phyloP scores from a whole-genome alignment of 2,888 invertebrate genomes.

The Cerceris rybyensis region DNA sequence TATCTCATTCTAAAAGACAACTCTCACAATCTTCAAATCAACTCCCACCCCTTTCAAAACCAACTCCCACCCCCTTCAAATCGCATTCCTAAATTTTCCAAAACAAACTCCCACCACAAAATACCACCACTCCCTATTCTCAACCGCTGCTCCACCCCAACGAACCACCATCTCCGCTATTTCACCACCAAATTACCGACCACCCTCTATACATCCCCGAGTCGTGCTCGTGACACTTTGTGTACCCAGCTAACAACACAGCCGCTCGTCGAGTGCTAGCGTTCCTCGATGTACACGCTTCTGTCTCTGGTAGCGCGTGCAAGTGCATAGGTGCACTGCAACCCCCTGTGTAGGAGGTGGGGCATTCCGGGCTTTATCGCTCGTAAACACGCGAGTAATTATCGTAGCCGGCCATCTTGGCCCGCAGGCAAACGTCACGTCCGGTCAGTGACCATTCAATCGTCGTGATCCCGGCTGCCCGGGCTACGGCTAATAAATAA shows the following conservation, averaged over 20 bases:
- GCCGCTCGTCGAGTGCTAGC: neutral
- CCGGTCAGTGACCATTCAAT: slow-evolving; percentile 79
- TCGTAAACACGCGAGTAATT: slow-evolving; percentile 77
- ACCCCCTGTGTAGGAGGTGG: slow-evolving; percentile 35
- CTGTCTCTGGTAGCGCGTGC: slow-evolving; percentile 20
- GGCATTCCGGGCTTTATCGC: slow-evolving; percentile 69
- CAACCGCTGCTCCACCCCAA: too few relatives aligned
- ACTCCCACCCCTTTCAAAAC: too few relatives aligned
- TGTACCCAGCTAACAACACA: slow-evolving; percentile 29
- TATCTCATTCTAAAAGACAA: too few relatives aligned
- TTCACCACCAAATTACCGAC: too few relatives aligned
- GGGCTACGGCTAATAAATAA: slow-evolving; percentile 67
- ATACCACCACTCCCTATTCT: too few relatives aligned
- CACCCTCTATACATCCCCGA: slow-evolving; percentile 5
- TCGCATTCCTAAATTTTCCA: too few relatives aligned
- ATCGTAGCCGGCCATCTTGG: slow-evolving; percentile 72
- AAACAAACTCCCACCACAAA: too few relatives aligned
- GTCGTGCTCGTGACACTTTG: slow-evolving; percentile 56
- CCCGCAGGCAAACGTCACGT: slow-evolving; percentile 72
- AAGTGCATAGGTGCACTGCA: slow-evolving; percentile 35
- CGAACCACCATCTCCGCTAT: too few relatives aligned
- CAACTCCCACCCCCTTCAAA: too few relatives aligned
- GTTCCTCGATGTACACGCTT: neutral
- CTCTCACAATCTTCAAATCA: too few relatives aligned
- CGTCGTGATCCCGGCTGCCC: slow-evolving; percentile 65